Conservation (phyloP, 2,797 vertebrate species). For the Sphenopsis melanotis region DNA sequence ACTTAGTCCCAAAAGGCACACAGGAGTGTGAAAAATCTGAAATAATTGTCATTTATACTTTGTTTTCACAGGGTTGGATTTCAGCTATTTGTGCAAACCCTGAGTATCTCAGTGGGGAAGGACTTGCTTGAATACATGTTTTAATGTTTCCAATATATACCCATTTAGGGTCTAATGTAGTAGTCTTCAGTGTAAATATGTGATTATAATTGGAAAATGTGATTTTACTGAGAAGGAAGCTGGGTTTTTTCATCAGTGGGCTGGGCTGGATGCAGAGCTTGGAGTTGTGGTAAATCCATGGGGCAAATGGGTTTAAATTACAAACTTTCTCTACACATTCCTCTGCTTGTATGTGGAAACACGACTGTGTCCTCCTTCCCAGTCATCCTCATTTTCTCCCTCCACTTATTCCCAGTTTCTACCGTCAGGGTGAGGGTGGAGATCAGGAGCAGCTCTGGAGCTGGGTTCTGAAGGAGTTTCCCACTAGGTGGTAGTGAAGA, state of each 20-base stretch:
- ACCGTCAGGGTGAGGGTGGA: not conserved
- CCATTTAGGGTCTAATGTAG: not conserved
- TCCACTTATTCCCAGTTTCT: not conserved
- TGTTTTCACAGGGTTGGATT: not conserved
- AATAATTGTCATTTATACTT: not conserved
- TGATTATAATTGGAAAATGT: not conserved
- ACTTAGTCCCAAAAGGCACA: not conserved
- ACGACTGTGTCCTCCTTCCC: not conserved
- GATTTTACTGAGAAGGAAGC: not conserved
- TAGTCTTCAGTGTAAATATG: not conserved
- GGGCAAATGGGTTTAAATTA: not conserved
- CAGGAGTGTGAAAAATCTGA: not conserved
- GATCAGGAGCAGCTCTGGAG: not conserved
- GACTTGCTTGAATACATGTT: not conserved
- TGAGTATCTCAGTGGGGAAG: not conserved
- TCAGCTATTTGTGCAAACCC: not conserved
- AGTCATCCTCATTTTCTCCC: not conserved
- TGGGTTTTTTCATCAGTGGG: not conserved
- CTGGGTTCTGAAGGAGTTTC: not conserved
- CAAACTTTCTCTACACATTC: not conserved
- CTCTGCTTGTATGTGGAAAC: not conserved
- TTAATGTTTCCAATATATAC: not conserved
- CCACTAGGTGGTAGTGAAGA: conserved; percentile 59
- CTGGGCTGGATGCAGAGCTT: not conserved
- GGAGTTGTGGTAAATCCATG: not conserved